Evolutionary conservation across 2,797 vertebrate species (phyloP).

Genomic region (Anguilla pacifica): DNA sequence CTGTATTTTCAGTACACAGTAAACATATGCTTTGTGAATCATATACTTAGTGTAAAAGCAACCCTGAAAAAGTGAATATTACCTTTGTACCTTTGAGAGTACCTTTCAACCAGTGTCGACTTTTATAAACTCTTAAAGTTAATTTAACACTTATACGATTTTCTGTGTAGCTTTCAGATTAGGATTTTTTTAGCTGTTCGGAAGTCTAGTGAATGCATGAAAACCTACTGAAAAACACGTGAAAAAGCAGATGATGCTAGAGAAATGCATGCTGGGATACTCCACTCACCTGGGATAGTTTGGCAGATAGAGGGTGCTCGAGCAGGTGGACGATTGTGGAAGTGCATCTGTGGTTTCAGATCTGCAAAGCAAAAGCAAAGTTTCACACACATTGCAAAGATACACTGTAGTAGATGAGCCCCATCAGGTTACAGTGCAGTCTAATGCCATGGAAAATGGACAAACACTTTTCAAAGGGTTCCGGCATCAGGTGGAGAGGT

Average conservation of each 20-base stretch:
- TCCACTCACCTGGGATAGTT: slow-evolving; percentile 88
- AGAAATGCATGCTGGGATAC: background rate
- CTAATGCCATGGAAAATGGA: background rate
- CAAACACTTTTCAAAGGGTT: background rate
- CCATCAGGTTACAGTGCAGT: background rate
- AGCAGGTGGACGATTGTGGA: slow-evolving; percentile 95
- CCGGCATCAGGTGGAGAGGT: background rate
- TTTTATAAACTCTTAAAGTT: too few species aligned
- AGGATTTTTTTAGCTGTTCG: background rate
- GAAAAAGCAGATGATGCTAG: background rate
- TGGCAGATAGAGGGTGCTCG: slow-evolving; percentile 93
- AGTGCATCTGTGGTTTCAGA: slow-evolving; percentile 91
- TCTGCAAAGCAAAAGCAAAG: slow-evolving; percentile 59
- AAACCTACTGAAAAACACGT: background rate
- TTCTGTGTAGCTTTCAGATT: too few species aligned
- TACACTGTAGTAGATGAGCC: background rate
- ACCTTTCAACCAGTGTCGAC: too few species aligned
- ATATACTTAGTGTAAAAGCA: too few species aligned
- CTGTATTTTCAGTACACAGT: background rate
- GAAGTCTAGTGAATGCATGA: background rate
- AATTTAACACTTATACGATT: too few species aligned
- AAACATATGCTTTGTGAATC: background rate
- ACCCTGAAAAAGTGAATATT: too few species aligned
- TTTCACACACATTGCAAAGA: background rate
- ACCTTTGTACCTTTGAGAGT: too few species aligned